Base-by-base conservation (phyloP, 2,113 vertebrate genomes). In the Uropsilus gracilis region DNA sequence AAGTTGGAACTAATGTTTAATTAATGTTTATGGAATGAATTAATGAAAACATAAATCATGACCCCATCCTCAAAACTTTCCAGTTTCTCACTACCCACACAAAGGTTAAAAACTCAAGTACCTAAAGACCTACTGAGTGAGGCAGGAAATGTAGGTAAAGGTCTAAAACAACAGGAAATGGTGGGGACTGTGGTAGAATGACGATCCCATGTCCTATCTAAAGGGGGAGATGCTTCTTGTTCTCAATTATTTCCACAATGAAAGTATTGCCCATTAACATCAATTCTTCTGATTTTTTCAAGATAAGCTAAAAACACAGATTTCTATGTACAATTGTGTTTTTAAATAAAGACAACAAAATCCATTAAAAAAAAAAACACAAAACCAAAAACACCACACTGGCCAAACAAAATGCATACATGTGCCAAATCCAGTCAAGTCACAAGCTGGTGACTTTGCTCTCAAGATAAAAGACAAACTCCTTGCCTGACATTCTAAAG, bases 71-170 rank as follows among this genome's bases (percentile, higher is more conserved):
- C 46, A 95, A 95, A 86, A 73, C 28, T 82, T 89, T 72, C 10
- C 26, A 61, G 34, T 66, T 86, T 71, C 26, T 42, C 30, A 63
- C 53, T 71, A 8, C 71, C 18, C 22, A 53, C 66, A 55, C 42
- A 72, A 72, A 87, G 89, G 55, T 68, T 68, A 63, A 26, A 90
- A 78, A 78, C 48, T 83, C 75, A 96, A 95, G 86, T 16, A 72
- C 28, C n/a, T 17, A 94, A 94, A 71, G 22, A 86, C 28, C n/a
- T 55, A 73, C 37, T 32, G 34, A 63, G 59, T 57, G 28, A 81
- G 26, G 72, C 28, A 91, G 68, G 85, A 95, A 91, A 76, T 48
- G 1, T 57, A 13, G 86, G 80, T 76, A 86, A 86, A 94, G 48
- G 8, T 64, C 18, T 72, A 86, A 64, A 77, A 53, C 44, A 76